These are phyloP conservation scores for Stegophylla sp. DNA, from an alignment of 2,888 invertebrate species.

Conservation along the genomic window DNA sequence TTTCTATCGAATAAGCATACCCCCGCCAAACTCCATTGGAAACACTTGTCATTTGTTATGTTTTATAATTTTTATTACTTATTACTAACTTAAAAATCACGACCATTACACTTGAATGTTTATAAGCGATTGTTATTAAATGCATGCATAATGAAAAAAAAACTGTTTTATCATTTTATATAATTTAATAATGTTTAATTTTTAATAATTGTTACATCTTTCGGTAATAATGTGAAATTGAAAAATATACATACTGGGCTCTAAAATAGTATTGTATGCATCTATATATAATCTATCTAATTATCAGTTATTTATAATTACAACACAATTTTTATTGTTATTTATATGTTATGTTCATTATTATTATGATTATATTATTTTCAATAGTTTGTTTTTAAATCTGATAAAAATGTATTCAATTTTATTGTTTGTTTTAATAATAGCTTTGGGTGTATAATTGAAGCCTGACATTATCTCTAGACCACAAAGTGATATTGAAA, in stretches of 20 bases:
- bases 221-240: background rate
- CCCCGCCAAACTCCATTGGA: conserved; percentile 24
- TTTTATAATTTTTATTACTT: background rate
- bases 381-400: background rate
- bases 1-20: conserved; percentile 5
- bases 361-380: conserved; percentile 4
- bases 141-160: background rate
- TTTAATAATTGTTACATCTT: too few species aligned
- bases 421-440: conserved; percentile 17
- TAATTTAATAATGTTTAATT: too few species aligned
- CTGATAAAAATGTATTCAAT: background rate
- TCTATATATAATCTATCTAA: background rate
- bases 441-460: background rate
- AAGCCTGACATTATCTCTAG: conserved; percentile 2
- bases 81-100: conserved; percentile 12
- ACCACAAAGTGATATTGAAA: conserved; percentile 13
- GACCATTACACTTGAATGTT: background rate
- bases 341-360: conserved; percentile 11
- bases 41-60: conserved; percentile 8
- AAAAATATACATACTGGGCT: background rate
- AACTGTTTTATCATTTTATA: conserved; percentile 18
- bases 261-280: conserved; percentile 16
- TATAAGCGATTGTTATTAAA: background rate
- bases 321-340: conserved; percentile 23
- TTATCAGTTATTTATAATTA: conserved; percentile 16